Conservation (phyloP, 2,888 invertebrate genomes). For the Tiliacea aurago region DNA sequence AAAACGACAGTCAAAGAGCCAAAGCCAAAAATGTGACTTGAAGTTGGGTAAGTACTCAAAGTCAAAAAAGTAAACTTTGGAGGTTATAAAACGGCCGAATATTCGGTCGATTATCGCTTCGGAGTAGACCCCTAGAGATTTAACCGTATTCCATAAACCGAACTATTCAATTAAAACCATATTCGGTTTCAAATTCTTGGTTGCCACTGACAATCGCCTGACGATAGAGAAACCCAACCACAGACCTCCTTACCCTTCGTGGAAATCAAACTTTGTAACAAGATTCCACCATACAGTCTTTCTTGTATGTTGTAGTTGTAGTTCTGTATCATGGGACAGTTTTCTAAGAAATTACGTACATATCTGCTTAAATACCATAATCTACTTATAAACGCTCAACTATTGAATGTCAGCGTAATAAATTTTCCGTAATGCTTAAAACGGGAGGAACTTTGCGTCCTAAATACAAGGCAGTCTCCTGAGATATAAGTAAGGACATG, state of each 20-base stretch:
- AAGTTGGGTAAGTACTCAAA: too few relatives aligned
- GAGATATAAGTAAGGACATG: conserved; percentile 18
- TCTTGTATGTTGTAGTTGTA: too few relatives aligned
- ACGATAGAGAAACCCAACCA: neutral
- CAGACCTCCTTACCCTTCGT: neutral
- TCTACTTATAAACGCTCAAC: conserved; percentile 5
- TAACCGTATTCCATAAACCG: neutral
- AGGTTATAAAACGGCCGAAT: too few relatives aligned
- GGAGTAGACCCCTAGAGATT: too few relatives aligned
- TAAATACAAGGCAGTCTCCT: conserved; percentile 28
- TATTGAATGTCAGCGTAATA: conserved; percentile 10
- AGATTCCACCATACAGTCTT: neutral
- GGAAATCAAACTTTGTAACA: neutral
- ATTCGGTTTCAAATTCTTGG: neutral
- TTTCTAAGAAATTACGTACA: neutral
- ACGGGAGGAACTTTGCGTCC: conserved; percentile 4
- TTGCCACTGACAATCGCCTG: neutral
- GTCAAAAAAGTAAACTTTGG: too few relatives aligned
- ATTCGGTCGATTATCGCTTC: too few relatives aligned
- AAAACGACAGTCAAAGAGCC: too few relatives aligned
- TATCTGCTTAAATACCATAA: conserved; percentile 11
- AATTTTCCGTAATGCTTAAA: conserved; percentile 21
- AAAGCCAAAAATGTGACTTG: too few relatives aligned
- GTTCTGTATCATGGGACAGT: neutral
- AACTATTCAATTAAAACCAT: neutral